Base-by-base conservation (phyloP, 2,797 vertebrate genomes). In the Babyrousa celebensis region DNA sequence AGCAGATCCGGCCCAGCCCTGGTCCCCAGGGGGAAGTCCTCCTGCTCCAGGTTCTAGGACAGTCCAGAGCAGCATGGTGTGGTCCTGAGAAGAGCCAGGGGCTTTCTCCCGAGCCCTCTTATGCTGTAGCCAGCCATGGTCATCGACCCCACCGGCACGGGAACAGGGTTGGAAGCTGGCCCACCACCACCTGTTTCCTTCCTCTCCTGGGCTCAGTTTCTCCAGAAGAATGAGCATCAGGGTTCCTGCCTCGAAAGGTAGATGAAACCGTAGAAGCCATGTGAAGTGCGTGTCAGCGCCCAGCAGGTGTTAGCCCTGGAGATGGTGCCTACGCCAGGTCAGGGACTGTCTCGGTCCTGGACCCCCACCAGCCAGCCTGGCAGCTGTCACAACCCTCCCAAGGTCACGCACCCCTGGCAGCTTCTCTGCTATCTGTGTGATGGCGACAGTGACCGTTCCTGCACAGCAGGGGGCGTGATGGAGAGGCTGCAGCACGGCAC, bases 231-330 rank as follows among this genome's bases (percentile, higher is more conserved):
- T 27, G 23, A 29, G 48, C 12, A 6, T 12, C 68, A 40, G 23
- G 4, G 1, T 40, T 63, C 48, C 43, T 56, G 67, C 20, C 58
- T 15, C 75, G 1, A 8, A 56, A 40, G 5, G 32, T 52, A 40
- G 48, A 60, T 9, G 17, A 6, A 25, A 15, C 7, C 27, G 18
- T 20, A n/a, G 23, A 0, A 6, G 23, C 72, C 14, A 23, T 0
- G 10, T 2, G 25, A 48, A 70, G 23, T 1, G 0, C 16, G 11
- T 6, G 43, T 20, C 70, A 1, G 0, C 0, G 17, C 52, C 23
- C 3, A 0, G 25, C n/a, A 23, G 11, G 4, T 14, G 56, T 40
- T 23, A 40, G 56, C 32, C 0, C 2, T 36, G 20, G 54, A 79
- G 15, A 36, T 11, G 1, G 12, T 48, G 32, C 32, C n/a, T 25